phyloP scores from a whole-genome alignment of 2,888 invertebrate species.

The Podabrus alpinus region DNA sequence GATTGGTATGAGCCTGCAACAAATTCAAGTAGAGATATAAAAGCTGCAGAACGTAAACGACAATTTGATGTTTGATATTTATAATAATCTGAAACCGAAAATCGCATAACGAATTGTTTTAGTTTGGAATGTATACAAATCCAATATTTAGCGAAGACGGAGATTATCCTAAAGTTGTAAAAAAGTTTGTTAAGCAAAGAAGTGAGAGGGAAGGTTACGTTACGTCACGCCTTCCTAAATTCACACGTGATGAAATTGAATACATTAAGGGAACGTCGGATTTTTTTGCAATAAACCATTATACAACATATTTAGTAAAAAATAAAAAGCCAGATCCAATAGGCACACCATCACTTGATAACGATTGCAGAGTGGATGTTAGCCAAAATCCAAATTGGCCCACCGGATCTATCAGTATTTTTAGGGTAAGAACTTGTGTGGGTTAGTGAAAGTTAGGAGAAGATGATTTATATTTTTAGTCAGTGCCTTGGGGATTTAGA shows the following conservation, averaged over 20 bases:
- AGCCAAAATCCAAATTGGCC: conserved; percentile 59
- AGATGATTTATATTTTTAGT: neutral
- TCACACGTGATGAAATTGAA: conserved; percentile 53
- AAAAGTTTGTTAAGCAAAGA: conserved; percentile 49
- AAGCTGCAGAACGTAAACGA: too few relatives aligned
- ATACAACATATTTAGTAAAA: conserved; percentile 58
- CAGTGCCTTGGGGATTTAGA: conserved; percentile 63
- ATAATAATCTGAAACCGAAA: neutral
- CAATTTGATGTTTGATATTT: conserved; percentile 56
- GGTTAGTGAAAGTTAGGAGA: conserved; percentile 57
- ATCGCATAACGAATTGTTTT: neutral
- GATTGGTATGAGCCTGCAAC: conserved; percentile 59
- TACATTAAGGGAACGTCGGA: conserved; percentile 60
- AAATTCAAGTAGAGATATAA: conserved; percentile 54
- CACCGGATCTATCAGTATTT: conserved; percentile 43
- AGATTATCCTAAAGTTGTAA: conserved; percentile 59
- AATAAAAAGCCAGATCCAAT: conserved; percentile 42
- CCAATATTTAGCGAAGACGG: conserved; percentile 57
- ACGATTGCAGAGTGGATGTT: conserved; percentile 53
- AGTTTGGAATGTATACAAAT: conserved; percentile 56
- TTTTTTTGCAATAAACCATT: conserved; percentile 70
- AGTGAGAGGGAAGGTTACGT: conserved; percentile 54
- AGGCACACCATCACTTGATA: conserved; percentile 54
- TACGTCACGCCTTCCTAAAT: conserved; percentile 55
- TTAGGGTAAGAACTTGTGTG: conserved; percentile 44